A percentile compares a stretch with the other conserved stretches of the same genome.
These are phyloP conservation scores for Tadarida brasiliensis DNA, from an alignment of 2,797 vertebrate genomes.

Conservation along the genomic window DNA sequence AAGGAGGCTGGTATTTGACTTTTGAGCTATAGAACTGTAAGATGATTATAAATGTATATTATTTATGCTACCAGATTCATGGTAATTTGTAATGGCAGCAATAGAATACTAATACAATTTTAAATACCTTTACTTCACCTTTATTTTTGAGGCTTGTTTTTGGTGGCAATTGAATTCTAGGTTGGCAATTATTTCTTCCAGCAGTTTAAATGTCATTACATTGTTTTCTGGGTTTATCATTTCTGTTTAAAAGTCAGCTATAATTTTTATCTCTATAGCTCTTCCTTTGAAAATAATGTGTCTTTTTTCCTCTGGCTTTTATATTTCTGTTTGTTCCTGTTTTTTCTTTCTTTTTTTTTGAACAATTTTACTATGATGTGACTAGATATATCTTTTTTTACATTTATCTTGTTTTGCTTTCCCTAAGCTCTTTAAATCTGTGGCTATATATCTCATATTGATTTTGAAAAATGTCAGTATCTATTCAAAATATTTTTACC, in stretches of 20 bases:
- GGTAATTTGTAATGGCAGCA: background rate
- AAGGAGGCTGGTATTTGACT: background rate
- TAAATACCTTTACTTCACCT: background rate
- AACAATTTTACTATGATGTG: background rate
- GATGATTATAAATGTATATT: background rate
- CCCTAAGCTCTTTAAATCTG: background rate
- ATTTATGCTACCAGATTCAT: background rate
- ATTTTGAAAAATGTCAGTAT: slow-evolving; percentile 16
- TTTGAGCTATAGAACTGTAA: background rate
- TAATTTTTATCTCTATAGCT: background rate
- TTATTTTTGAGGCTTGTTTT: background rate
- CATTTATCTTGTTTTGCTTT: background rate
- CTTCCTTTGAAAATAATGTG: background rate
- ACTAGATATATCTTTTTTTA: background rate
- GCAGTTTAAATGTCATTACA: background rate
- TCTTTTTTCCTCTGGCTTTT: background rate
- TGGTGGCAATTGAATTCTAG: background rate
- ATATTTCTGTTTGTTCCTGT: background rate
- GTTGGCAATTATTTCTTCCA: background rate
- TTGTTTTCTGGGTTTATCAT: background rate
- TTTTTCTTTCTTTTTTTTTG: background rate
- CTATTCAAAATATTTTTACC: background rate
- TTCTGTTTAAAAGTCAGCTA: background rate
- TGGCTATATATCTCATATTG: background rate
- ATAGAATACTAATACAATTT: background rate